Evolutionary conservation across 2,797 vertebrate species (phyloP), one percentile per base, ranked within the genome.

Genomic region (Pempheris klunzingeri): DNA sequence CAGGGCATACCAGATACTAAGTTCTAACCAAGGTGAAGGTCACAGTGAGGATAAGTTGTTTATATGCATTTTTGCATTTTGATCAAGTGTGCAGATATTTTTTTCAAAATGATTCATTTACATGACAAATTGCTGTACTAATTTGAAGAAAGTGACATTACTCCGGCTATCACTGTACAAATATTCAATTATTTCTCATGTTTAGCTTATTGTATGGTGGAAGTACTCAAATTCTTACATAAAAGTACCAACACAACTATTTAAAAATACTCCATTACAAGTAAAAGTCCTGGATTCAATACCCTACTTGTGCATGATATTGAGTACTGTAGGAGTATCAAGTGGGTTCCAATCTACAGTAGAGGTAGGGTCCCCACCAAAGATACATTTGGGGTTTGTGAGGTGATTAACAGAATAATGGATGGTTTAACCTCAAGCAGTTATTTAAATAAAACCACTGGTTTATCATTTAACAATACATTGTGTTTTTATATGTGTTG

Each of bases 1-100:
- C 39, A 13, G 38, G 34, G 44, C 65, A 66, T 4, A 78, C 9
- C 50, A 63, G 58, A 80, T 50, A 68, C 52, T 17, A 52, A 32
- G 69, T 58, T 70, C 53, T 70, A 28, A 65, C 41, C 18, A 1
- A 52, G 57, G 67, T 77, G 77, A 88, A 89, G 87, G 90, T 87
- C 84, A 86, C 46, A 53, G 38, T 52, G 41, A 63, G 61, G 46
- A 74, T 24, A 64, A 2, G 20, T 63, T 57, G 24, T 63, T 73
- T 24, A 38, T 6, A 17, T 13, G 63, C 28, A 18, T 52, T 69
- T 77, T 57, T 49, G 61, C 18, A 28, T n/a, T 53, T n/a, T 32
- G 47, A 62, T 32, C 3, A 20, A 47, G 26, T 66, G 12, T 63
- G n/a, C 2, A 30, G 50, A 65, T 18, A 47, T 66, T 66, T 57